phyloP scores from a whole-genome alignment of 2,888 invertebrate genomes.

The Orthosia cruda region DNA sequence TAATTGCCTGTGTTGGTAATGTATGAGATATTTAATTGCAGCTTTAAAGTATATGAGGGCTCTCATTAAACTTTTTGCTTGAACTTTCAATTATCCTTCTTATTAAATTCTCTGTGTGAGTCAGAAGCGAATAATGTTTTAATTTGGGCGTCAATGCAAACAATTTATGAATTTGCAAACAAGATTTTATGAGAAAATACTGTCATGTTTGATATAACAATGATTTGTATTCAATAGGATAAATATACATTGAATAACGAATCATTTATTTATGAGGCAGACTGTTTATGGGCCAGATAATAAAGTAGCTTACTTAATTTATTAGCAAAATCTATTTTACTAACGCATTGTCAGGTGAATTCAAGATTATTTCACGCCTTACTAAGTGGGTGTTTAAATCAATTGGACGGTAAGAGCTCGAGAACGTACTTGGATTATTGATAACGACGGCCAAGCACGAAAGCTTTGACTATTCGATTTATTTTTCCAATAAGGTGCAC shows the following conservation, averaged over 20 bases:
- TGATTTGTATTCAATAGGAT: conserved; percentile 3
- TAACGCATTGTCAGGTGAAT: conserved; percentile 41
- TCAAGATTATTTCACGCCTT: conserved; percentile 45
- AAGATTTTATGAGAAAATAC: conserved; percentile 4
- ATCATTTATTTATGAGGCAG: conserved; percentile 34
- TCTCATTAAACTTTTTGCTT: conserved; percentile 18
- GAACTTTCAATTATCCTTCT: neutral
- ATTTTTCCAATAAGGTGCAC: conserved; percentile 83
- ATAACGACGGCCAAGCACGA: conserved; percentile 84
- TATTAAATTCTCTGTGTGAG: neutral
- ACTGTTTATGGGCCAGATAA: conserved; percentile 34
- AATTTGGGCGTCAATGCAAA: neutral
- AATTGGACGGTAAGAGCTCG: conserved; percentile 78
- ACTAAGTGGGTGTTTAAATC: conserved; percentile 71
- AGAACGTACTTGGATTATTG: conserved; percentile 76
- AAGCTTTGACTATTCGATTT: conserved; percentile 82
- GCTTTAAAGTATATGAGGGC: conserved; percentile 5
- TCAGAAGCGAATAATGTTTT: conserved; percentile 13
- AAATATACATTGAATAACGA: conserved; percentile 36
- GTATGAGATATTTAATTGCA: conserved; percentile 50
- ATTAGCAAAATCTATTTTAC: conserved; percentile 23
- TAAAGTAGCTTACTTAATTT: conserved; percentile 23
- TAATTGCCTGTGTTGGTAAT: conserved; percentile 52
- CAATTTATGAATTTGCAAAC: neutral
- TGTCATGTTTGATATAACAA: conserved; percentile 20